Percentiles rank a stretch among this genome's conserved stretches.
Evolutionary conservation across 2,797 vertebrate genomes (phyloP).

Genomic region (Gobionotothen gibberifrons): DNA sequence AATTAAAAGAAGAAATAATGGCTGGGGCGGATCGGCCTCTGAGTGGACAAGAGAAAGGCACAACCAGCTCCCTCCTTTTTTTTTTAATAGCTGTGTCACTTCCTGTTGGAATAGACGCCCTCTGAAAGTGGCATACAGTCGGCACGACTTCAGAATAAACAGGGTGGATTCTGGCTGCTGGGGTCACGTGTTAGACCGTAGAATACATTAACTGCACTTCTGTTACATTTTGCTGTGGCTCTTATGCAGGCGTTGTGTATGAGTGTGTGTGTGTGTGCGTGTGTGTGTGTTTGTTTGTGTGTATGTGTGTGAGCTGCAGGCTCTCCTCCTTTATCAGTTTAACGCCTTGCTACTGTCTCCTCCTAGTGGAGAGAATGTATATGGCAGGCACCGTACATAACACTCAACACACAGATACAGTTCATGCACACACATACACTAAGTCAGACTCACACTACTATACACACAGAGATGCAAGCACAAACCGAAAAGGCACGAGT

Average conservation of each 20-base stretch:
- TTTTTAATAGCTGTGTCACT: constrained; percentile 40
- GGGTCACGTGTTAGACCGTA: constrained; percentile 48
- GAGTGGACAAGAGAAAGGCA: constrained; percentile 39
- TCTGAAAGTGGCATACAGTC: constrained; percentile 28
- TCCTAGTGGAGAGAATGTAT: constrained; percentile 78
- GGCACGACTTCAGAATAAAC: constrained; percentile 15
- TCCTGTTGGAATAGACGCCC: constrained; percentile 45
- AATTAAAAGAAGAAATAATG: not conserved
- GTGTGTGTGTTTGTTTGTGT: not conserved
- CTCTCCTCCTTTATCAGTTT: constrained; percentile 60
- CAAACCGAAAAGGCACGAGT: constrained; percentile 61
- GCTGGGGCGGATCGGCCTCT: constrained; percentile 32
- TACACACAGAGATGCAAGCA: constrained; percentile 69
- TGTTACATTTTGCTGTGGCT: constrained; percentile 81
- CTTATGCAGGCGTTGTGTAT: constrained; percentile 68
- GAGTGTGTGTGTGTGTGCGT: not conserved
- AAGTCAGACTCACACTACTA: constrained; percentile 46
- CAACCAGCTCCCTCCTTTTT: constrained; percentile 20
- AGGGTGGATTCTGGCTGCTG: constrained; percentile 52
- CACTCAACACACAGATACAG: constrained; percentile 29
- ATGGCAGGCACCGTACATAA: constrained; percentile 60
- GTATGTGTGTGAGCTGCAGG: constrained; percentile 48
- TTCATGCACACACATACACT: constrained; percentile 37
- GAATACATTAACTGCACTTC: constrained; percentile 71
- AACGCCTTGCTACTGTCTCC: constrained; percentile 71